phyloP scores from a whole-genome alignment of 2,888 invertebrate species.

The Pharmacophagus antenor region DNA sequence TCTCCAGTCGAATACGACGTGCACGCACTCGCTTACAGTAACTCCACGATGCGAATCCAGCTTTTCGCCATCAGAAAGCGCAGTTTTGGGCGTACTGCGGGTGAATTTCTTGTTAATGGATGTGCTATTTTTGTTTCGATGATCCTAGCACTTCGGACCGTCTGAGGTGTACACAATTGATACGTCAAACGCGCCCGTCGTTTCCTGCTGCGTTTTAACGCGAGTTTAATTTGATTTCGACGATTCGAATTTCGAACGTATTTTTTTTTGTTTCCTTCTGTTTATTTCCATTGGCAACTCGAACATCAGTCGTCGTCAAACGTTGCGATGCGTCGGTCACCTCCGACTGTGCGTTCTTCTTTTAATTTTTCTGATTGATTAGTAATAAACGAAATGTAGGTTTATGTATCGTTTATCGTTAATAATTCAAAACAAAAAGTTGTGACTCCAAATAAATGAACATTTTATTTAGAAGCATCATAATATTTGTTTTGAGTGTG shows the following conservation, averaged over 20 bases:
- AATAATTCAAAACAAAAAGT: no score
- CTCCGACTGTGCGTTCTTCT: background rate
- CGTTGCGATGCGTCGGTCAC: background rate
- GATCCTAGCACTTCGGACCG: constrained; percentile 14
- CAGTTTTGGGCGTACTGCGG: constrained; percentile 30
- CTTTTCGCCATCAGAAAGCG: constrained; percentile 5
- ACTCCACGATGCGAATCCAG: background rate
- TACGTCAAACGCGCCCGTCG: constrained; percentile 22
- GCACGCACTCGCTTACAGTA: constrained; percentile 16
- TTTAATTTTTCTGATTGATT: background rate
- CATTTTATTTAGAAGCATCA: no score
- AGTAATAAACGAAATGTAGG: background rate
- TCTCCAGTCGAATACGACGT: constrained; percentile 34
- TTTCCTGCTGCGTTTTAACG: constrained; percentile 9
- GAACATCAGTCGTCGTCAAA: background rate
- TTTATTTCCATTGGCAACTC: background rate
- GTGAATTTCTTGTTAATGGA: constrained; percentile 27
- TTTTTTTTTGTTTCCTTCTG: constrained; percentile 1
- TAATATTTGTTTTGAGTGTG: no score
- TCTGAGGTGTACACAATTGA: constrained; percentile 13
- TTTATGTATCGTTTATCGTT: no score
- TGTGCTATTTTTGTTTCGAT: constrained; percentile 27
- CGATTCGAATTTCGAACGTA: constrained; percentile 10
- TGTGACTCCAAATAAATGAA: no score
- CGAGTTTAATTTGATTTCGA: constrained; percentile 19